Percentiles rank a stretch among this genome's conserved stretches.
Evolutionary conservation across 2,888 invertebrate species (phyloP).

Genomic region (Dugesia japonica): DNA sequence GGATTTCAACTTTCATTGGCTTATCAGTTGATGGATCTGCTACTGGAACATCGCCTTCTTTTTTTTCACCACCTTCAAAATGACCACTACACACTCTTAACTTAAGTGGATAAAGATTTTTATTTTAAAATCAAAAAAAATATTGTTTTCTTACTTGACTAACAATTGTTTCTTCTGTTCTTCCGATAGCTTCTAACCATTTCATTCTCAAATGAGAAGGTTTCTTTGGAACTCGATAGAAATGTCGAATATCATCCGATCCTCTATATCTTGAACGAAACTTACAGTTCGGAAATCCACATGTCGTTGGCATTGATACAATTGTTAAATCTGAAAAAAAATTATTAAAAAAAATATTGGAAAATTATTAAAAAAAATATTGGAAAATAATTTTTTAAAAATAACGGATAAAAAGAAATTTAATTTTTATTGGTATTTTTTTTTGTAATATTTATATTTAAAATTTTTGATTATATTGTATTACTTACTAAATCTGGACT

Average conservation of each 20-base stretch:
- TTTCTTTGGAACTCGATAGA: conserved; percentile 49
- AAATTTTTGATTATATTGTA: too few relatives aligned
- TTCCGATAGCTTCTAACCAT: conserved; percentile 47
- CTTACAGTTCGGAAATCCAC: conserved; percentile 49
- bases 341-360: too few relatives aligned
- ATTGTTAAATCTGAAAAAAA: not conserved
- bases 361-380: too few relatives aligned
- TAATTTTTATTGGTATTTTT: too few relatives aligned
- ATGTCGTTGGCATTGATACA: conserved; percentile 46
- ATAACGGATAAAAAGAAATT: too few relatives aligned
- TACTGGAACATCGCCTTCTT: conserved; percentile 47
- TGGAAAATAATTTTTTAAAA: too few relatives aligned
- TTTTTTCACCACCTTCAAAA: conserved; percentile 48
- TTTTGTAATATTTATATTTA: too few relatives aligned
- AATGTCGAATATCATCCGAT: conserved; percentile 48
- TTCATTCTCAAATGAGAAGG: conserved; percentile 45
- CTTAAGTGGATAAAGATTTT: conserved; percentile 36
- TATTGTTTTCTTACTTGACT: conserved; percentile 42
- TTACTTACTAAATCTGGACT: not conserved
- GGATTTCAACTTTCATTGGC: conserved; percentile 44
- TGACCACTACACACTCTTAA: conserved; percentile 48
- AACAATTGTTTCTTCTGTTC: conserved; percentile 48
- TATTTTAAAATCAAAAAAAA: not conserved
- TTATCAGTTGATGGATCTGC: conserved; percentile 46
- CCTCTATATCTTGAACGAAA: conserved; percentile 45